phyloP scores from a whole-genome alignment of 2,888 invertebrate genomes.

The Drosophila parthenogenetica region DNA sequence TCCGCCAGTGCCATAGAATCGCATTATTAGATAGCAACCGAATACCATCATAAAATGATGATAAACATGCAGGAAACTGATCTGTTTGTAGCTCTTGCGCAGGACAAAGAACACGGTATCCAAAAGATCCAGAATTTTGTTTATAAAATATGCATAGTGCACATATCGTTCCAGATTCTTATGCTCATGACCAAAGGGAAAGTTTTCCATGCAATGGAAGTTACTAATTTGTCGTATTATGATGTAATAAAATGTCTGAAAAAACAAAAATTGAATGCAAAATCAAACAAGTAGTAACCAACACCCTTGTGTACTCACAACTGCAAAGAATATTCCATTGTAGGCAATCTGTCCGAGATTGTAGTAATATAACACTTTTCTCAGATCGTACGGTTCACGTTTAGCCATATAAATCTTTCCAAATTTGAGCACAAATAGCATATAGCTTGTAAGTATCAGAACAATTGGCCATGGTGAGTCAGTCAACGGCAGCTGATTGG shows the following conservation, averaged over 20 bases:
- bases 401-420: conserved; percentile 25
- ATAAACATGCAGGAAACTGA: conserved; percentile 94
- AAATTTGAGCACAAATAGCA: conserved; percentile 9
- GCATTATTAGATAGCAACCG: conserved; percentile 91
- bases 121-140: conserved; percentile 90
- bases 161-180: conserved; percentile 53
- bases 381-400: conserved; percentile 18
- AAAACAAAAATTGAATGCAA: not conserved
- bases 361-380: conserved; percentile 22
- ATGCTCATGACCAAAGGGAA: conserved; percentile 30
- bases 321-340: conserved; percentile 21
- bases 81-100: conserved; percentile 94
- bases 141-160: conserved; percentile 70
- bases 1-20: conserved; percentile 89
- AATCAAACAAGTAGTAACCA: not conserved
- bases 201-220: conserved; percentile 46
- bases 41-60: conserved; percentile 92
- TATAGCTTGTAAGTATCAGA: conserved; percentile 19
- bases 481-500: conserved; percentile 21
- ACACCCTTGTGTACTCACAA: conserved; percentile 3
- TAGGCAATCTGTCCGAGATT: conserved; percentile 28
- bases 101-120: conserved; percentile 95
- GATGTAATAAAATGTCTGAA: conserved; percentile 45
- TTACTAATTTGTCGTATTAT: conserved; percentile 32
- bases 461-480: conserved; percentile 27